Conservation (phyloP, 2,797 vertebrate species). For the Peromyscus eremicus region DNA sequence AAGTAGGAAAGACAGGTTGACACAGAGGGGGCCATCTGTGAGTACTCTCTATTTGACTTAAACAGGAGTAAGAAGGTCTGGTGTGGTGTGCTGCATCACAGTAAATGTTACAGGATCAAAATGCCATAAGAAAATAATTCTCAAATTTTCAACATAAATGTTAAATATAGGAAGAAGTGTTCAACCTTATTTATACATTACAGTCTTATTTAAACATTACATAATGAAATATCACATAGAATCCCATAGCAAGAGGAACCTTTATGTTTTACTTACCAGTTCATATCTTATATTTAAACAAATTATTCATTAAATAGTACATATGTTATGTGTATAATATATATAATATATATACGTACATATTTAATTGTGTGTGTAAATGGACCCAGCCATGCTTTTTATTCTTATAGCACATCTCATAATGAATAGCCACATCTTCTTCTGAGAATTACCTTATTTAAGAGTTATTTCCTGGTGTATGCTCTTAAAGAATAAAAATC, state of each 20-base stretch:
- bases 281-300: neutral
- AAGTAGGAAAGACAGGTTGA: too few species aligned
- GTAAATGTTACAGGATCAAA: neutral
- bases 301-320: neutral
- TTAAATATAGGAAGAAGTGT: neutral
- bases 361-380: neutral
- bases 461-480: neutral
- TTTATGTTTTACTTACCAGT: neutral
- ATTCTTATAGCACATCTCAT: neutral
- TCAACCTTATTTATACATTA: neutral
- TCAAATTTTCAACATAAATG: neutral
- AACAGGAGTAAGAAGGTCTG: neutral
- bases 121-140: neutral
- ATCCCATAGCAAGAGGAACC: neutral
- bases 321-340: neutral
- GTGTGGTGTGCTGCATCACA: neutral
- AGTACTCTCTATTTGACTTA: too few species aligned
- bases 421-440: neutral
- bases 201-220: neutral
- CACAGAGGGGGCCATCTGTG: too few species aligned
- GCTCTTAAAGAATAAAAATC: neutral
- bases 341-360: neutral
- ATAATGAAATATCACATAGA: neutral
- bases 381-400: neutral
- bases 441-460: neutral